Evolutionary conservation across 2,797 vertebrate genomes (phyloP), one percentile per base, ranked within the genome.

Genomic region (Microctenopoma lineatum): DNA sequence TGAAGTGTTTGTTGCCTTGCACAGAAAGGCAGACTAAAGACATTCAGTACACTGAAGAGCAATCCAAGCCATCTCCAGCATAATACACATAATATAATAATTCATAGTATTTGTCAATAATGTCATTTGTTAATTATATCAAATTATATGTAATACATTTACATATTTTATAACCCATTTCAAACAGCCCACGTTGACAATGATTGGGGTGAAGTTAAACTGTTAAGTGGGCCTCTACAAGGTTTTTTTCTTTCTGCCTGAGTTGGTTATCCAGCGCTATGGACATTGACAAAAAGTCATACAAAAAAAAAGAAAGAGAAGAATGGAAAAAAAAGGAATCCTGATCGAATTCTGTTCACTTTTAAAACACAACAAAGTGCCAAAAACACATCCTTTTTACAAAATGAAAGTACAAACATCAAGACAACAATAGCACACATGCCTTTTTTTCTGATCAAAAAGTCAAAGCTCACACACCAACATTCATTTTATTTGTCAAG

Each of bases 401-500:
- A 95, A 88, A 95, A 95, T 91, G 89, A 94, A 90, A 83, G 80
- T 95, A 95, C 73, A 94, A 94, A 96, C 95, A 95, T 87, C 94
- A 93, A 95, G 94, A 94, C 95, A 94, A 80, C 87, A 83, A 92
- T 79, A 87, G 91, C 83, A 87, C 82, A 76, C 83, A 79, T 86
- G 88, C 75, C 66, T 87, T 87, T 89, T 91, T 91, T 88, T 93
- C 95, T 92, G 91, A 94, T 93, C 91, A 89, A 95, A 96, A 96
- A 94, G 96, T 95, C 95, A 95, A 97, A 96, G 94, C 94, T 96
- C 93, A 94, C 95, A 94, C 95, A 95, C 95, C 90, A 94, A 98
- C 96, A 98, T 98, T 98, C 96, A 97, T 95, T 95, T 95, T 86
- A 87, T 91, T 96, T 96, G 90, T 93, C 94, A 95, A 96, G 86